Conservation (phyloP, 2,113 vertebrate species). For the Ceyx melanurus region DNA sequence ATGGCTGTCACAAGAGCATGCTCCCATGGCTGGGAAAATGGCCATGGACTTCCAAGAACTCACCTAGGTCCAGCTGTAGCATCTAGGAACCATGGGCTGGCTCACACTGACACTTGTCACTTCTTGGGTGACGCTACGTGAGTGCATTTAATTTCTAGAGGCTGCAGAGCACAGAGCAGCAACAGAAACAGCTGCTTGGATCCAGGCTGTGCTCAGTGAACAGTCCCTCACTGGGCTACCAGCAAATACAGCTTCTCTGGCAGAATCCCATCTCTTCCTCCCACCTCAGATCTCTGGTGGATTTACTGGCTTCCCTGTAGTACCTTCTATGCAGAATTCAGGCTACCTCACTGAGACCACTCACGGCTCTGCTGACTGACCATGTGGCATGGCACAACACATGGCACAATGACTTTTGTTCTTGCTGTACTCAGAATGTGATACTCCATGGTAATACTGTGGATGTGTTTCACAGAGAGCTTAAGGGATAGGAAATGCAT, state of each 20-base stretch:
- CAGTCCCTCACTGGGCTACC: accelerated
- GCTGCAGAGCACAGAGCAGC: not conserved
- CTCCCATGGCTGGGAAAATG: not conserved
- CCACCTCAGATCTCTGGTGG: not conserved
- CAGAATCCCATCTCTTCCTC: not conserved
- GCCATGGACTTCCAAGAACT: not conserved
- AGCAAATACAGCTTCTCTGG: not conserved
- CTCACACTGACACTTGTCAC: not conserved
- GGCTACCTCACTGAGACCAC: not conserved
- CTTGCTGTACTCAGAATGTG: not conserved
- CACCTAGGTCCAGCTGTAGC: not conserved
- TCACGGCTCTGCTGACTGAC: not conserved
- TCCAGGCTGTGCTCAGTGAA: not conserved
- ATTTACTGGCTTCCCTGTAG: not conserved
- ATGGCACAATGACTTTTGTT: not conserved
- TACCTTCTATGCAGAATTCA: not conserved
- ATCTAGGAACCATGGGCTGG: not conserved
- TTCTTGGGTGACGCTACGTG: accelerated
- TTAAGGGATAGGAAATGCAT: not conserved
- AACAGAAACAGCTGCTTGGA: not conserved
- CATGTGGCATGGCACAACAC: not conserved
- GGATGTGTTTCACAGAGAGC: not conserved
- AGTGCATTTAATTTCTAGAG: not conserved
- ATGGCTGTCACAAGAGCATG: not conserved
- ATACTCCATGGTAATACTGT: not conserved